Evolutionary conservation across 2,888 invertebrate species (phyloP), one percentile per base, ranked within the genome.

Genomic region (Chymomyza procnemis): DNA sequence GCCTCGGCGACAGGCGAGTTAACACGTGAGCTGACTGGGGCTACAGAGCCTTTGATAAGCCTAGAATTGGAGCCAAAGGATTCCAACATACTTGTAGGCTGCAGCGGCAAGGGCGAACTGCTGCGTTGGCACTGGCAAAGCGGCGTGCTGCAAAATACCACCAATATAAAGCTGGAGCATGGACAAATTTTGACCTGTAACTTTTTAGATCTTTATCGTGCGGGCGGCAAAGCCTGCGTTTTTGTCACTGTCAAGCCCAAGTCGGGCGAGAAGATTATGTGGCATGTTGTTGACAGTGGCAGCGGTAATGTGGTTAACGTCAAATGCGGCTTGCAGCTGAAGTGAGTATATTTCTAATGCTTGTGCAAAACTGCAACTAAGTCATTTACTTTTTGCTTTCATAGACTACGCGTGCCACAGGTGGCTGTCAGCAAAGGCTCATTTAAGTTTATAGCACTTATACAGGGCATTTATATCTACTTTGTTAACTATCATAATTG

Each of bases 1-100:
- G 94, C 93, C 78, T 92, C 93, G 0, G 91, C 92, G 79, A 95
- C 95, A 2, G 94, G 94, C 0, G 94, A 94, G 80, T 92, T 93
- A 73, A 90, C 94, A 1, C 91, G 92, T 63, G 92, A 93, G 75
- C 92, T 94, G 61, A 92, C 92, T 70, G 93, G 93, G 22, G 91
- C 93, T 19, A 89, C 88, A 18, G 88, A 92, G 5, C 91, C 93
- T n/a, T 56, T 91, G 18, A 91, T 93, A 41, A 92, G 92, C 34
- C 91, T 94, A 76, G 89, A 91, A 62, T 81, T 92, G 57, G 92
- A 92, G 70, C 87, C 91, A 19, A 90, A 89, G 62, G 91, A 91
- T 80, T 79, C 88, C 26, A 92, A 92, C 74, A 88, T 90, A 22
- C 90, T 92, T 46, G 80, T 93, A 19, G 93, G 93, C 4, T 93